phyloP scores from a whole-genome alignment of 92 coral and sea anemone species.

The Bergia sp. region DNA sequence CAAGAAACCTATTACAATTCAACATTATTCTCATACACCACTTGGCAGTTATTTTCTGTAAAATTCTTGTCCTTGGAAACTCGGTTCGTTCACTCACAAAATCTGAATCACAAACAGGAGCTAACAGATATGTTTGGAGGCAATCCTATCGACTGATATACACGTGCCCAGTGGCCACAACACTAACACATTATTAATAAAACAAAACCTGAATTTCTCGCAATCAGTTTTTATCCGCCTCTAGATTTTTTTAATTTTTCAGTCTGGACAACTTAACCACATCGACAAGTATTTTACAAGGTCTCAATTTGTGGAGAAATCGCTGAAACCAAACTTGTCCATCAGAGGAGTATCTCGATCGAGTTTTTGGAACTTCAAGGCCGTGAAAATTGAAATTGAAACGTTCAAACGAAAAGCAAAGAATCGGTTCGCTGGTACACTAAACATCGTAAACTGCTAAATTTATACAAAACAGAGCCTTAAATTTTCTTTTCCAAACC shows the following conservation, averaged over 20 bases:
- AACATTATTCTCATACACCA: not conserved
- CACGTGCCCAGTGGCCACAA: slow-evolving; percentile 48
- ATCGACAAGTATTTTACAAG: slow-evolving; percentile 18
- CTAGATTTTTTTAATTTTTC: slow-evolving; percentile 18
- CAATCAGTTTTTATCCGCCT: slow-evolving; percentile 1
- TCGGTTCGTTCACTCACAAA: not conserved
- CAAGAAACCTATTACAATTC: slow-evolving; percentile 10
- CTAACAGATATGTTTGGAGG: not conserved
- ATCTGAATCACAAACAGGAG: not conserved
- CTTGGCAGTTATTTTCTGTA: not conserved
- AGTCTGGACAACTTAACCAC: slow-evolving; percentile 25
- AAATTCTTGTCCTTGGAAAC: not conserved
- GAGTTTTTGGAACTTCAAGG: not conserved
- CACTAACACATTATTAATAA: slow-evolving; percentile 58
- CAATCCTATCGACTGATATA: not conserved
- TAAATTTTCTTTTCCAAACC: not conserved
- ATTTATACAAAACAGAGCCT: slow-evolving; percentile 12
- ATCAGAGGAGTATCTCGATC: not conserved
- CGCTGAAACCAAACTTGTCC: not conserved
- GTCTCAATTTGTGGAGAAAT: slow-evolving; percentile 34
- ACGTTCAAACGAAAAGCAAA: not conserved
- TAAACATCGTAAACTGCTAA: not conserved
- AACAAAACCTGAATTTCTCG: slow-evolving; percentile 55
- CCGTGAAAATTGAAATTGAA: slow-evolving; percentile 42
- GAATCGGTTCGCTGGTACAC: not conserved